Evolutionary conservation across 2,113 vertebrate species (phyloP), one percentile per base, ranked within the genome.

Genomic region (Enhydra lutris): DNA sequence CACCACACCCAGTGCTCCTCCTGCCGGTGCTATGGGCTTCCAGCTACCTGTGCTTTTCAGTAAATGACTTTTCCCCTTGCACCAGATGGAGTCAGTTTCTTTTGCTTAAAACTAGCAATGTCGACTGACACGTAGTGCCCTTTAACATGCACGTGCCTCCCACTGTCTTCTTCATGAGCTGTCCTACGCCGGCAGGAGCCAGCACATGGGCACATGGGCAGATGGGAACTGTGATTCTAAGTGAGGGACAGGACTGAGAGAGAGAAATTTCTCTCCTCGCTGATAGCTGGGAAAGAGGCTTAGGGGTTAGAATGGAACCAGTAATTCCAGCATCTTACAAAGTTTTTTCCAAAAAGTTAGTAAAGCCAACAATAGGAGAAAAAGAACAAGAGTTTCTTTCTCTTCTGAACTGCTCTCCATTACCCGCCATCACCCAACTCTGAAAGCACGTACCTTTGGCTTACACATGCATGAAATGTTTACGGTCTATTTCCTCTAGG

Each of bases 401-500:
- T 87, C 73, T 57, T 93, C 69, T 24, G 69, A 96, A 74, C 74
- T 24, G 26, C 10, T 52, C 39, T 87, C 13, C 36, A 42, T 36
- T 74, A 55, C 45, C 67, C 1, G 8, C 34, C 1, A 34, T 89
- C 57, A 61, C n/a, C 36, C 45, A 86, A 31, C 2, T 5, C 65
- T n/a, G 74, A 61, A 95, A 82, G 21, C 52, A 80, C 2, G 15
- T 24, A 69, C 50, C 47, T 69, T 87, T 79, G 71, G 57, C 67
- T 42, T 45, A 23, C 42, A 29, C 23, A 4, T 11, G n/a, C 96
- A 67, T 63, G 47, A 80, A 84, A 91, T 42, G 57, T 59, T 91
- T 55, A 47, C 21, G 29, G 7, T 81, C 65, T 67, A 23, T 90
- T 93, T 94, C 86, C 89, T 80, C 63, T 67, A 63, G 57, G 83